Evolutionary conservation across 1,140 invertebrate species (phyloP), one percentile per base, ranked within the genome.

Genomic region (Drosophila pachea): DNA sequence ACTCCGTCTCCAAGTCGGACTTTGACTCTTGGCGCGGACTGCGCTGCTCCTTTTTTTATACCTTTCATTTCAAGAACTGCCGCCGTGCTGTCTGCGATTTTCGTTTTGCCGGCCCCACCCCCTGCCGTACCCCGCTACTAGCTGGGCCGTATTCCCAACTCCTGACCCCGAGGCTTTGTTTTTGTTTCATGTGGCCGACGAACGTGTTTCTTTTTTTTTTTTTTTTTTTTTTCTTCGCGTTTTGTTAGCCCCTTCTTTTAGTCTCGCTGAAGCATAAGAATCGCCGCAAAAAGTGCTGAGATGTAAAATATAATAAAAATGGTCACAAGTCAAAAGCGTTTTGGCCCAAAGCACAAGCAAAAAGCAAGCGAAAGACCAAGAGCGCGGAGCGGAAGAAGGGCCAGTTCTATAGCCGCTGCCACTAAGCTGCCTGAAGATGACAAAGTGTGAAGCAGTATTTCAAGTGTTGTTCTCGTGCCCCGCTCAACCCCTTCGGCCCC

Each of bases 371-470:
- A 42, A 11, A 12, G 33, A 43, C 22, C 33, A n/a, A n/a, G 1
- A 22, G 29, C 31, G 7, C n/a, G 40, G 6, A 45, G 22, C 9
- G 9, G 8, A 9, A 12, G 16, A 32, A 29, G 11, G 11, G 5
- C 35, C 35, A 53, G 50, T 11, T 32, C 60, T 45, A 53, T 58
- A 22, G 22, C 1, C 1, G 22, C 22, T 42, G 58, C 38, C 54
- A 60, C 68, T 69, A 84, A 78, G 72, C 75, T 73, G 79, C 50
- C 73, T 86, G 79, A 83, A 86, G 76, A 84, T 83, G 79, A 83
- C 79, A 83, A 83, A 83, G 76, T 83, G 79, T 83, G 69, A 83
- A 83, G 76, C 74, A 49, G 81, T 84, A 79, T 84, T 83, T 83
- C 67, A 84, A 75, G 74, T 78, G 74, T 67, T 68, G 67, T 64